Conservation (phyloP, 2,113 vertebrate genomes). For the Vulpes lagopus region DNA sequence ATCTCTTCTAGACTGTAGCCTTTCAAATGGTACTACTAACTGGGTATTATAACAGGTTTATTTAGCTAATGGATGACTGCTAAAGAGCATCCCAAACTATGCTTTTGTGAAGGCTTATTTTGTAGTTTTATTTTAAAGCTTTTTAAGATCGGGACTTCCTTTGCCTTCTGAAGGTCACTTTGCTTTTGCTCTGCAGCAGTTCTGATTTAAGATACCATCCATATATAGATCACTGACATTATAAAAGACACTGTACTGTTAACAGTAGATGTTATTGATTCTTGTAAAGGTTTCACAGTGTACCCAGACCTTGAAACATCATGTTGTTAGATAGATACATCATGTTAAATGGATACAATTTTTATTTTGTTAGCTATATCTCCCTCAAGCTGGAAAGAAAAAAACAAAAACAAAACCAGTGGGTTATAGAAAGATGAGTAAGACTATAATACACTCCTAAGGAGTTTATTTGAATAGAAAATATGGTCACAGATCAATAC, state of each 20-base stretch:
- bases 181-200: background rate
- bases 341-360: background rate
- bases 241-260: background rate
- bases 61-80: background rate
- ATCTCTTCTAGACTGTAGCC: background rate
- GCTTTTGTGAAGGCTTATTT: background rate
- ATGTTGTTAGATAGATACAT: background rate
- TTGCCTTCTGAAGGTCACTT: background rate
- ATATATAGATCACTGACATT: background rate
- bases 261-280: background rate
- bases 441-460: background rate
- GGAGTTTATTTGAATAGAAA: slow-evolving; percentile 27
- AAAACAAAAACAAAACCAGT: background rate
- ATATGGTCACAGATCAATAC: background rate
- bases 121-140: slow-evolving; percentile 34
- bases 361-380: background rate
- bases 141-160: background rate
- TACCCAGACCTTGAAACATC: background rate
- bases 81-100: background rate
- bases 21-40: background rate
- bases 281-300: background rate
- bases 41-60: background rate
- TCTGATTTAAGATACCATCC: background rate
- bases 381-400: background rate
- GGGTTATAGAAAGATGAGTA: background rate